phyloP scores from a whole-genome alignment of 2,797 vertebrate species.

The Muscicapa striata region DNA sequence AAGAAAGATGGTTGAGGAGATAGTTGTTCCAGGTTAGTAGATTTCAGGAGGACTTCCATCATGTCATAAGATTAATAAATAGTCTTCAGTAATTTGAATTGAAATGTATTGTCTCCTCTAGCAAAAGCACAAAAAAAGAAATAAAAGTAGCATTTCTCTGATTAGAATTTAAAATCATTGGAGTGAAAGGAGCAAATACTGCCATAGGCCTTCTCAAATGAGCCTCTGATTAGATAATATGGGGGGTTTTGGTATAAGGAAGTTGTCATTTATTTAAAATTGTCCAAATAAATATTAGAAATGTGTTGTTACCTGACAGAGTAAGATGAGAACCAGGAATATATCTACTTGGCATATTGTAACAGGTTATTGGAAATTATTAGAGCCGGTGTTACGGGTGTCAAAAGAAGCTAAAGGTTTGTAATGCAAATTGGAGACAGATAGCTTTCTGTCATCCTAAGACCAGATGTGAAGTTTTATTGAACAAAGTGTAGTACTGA shows the following conservation, averaged over 20 bases:
- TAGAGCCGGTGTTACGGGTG: conserved; percentile 8
- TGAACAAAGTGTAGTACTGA: conserved; percentile 42
- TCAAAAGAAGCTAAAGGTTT: conserved; percentile 67
- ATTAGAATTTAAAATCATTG: conserved; percentile 9
- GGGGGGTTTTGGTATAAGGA: background rate
- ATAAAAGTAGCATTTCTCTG: background rate
- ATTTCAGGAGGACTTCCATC: background rate
- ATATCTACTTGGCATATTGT: background rate
- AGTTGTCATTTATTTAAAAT: conserved; percentile 16
- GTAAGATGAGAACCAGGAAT: conserved; percentile 11
- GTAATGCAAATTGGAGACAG: conserved; percentile 69
- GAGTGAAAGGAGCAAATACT: background rate
- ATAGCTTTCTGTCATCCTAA: conserved; percentile 67
- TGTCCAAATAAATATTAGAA: conserved; percentile 11
- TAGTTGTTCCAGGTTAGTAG: background rate
- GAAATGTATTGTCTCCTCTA: background rate
- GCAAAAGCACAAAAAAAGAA: background rate
- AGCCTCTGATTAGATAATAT: conserved; percentile 29
- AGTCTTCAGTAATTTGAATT: background rate
- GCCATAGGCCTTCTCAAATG: background rate
- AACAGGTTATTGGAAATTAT: conserved; percentile 53
- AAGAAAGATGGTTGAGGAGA: background rate
- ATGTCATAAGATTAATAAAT: background rate
- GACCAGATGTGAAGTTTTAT: conserved; percentile 64
- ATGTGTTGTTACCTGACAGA: conserved; percentile 28